Conservation (phyloP, 1,140 invertebrate genomes). For the Physella acuta region DNA sequence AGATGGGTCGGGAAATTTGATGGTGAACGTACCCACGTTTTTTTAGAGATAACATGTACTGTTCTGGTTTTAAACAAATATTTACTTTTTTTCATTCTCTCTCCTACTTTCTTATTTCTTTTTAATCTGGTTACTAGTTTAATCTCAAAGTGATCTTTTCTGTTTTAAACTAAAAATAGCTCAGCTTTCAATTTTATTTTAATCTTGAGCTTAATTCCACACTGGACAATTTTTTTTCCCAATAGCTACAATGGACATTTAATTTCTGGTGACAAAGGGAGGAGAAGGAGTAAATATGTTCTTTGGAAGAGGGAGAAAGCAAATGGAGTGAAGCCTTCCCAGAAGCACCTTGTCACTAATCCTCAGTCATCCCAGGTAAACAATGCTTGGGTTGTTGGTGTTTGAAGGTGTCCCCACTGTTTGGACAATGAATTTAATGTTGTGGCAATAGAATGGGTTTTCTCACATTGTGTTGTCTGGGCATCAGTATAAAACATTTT, state of each 20-base stretch:
- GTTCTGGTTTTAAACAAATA: not conserved
- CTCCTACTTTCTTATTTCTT: not conserved
- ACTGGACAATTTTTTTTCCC: conserved; percentile 43
- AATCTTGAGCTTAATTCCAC: not conserved
- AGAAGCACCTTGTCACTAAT: conserved; percentile 91
- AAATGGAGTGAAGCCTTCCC: conserved; percentile 91
- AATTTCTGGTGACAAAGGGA: conserved; percentile 86
- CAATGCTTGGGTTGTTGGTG: not conserved
- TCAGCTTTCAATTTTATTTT: not conserved
- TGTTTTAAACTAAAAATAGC: not conserved
- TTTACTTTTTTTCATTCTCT: not conserved
- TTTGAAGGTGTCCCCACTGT: not conserved
- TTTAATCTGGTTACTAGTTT: not conserved
- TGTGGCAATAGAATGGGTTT: too few species aligned
- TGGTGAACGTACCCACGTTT: too few species aligned
- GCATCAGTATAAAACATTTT: too few species aligned
- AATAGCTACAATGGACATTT: conserved; percentile 91
- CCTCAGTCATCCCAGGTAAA: conserved; percentile 68
- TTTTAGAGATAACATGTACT: too few species aligned
- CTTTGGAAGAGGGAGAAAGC: conserved; percentile 79
- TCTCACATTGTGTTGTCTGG: too few species aligned
- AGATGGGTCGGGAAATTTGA: too few species aligned
- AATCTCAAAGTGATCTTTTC: too few species aligned
- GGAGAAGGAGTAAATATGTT: conserved; percentile 90
- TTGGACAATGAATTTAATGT: not conserved